Evolutionary conservation across 2,797 vertebrate species (phyloP), one percentile per base, ranked within the genome.

Genomic region (Crenichthys baileyi): DNA sequence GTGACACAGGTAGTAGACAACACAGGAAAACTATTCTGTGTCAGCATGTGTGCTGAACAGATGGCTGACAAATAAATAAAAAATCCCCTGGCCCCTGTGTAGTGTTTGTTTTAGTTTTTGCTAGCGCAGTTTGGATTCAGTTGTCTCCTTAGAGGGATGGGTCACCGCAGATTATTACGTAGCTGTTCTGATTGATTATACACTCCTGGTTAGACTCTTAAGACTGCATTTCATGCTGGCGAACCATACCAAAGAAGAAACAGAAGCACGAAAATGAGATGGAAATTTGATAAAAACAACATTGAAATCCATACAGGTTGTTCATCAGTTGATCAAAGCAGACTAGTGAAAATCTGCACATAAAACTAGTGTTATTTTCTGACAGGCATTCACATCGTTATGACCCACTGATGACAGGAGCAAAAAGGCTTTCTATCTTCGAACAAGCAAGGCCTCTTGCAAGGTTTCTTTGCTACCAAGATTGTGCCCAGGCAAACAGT

Each of bases 1-100:
- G 98, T 89, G 94, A 96, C 89, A 96, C 86, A 75, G 97, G 98
- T 99, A 89, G 96, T 92, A 48, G 11, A 18, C 6, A 15, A 75
- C 13, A 72, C 26, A 63, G 58, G 46, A 2, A 31, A 26, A 51
- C 50, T 2, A 36, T 2, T 6, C 56, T 72, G 36, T 50, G 58
- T 53, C n/a, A 46, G 20, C 55, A 24, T 63, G 29, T 60, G 20
- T 39, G 12, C 13, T 50, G 53, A 50, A 67, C 61, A 79, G 72
- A 73, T 73, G 68, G 71, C 12, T 67, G 50, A 67, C 22, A 51
- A 61, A 50, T 51, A 18, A 31, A 29, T 24, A 48, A 58, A 22
- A 20, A 6, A 29, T n/a, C 20, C 29, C 24, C 18, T 51, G 22
- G 7, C 29, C 48, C 29, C 48, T 46, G 31, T 72, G 20, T 22